Evolutionary conservation across 2,888 invertebrate genomes (phyloP), one percentile per base, ranked within the genome.

Genomic region (Ichneumon xanthorius): DNA sequence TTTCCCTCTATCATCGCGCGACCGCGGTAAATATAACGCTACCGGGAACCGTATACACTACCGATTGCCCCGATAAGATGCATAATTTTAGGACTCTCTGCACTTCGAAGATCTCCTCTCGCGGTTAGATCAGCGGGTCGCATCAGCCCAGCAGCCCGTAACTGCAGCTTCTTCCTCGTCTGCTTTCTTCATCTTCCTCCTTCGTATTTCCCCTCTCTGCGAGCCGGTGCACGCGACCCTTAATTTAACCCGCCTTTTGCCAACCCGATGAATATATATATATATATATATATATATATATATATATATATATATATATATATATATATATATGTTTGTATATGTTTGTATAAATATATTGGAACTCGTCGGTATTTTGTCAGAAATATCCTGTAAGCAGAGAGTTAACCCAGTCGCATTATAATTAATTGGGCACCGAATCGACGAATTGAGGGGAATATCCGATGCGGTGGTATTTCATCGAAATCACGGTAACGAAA

Each of bases 21-120:
- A 85, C 86, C 87, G 88, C 86, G 88, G 88, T 90, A 90, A 90
- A 91, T 90, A 91, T 90, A 90, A 89, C 89, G 88, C 89, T 91
- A 91, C 90, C 87, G 88, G 89, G 90, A 90, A 91, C 86, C 88
- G 89, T 88, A 89, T 88, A 90, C 85, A 70, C 77, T 55, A 86
- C 88, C 89, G 91, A 90, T 91, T 89, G 87, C 30, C 76, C 88
- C 89, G 91, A 91, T 91, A 91, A 90, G 90, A 87, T 83, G 89
- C 89, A 91, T 91, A 90, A 90, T 91, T 91, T 91, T 90, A 89
- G 89, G 88, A 90, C 90, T 89, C 88, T 90, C 90, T 88, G 89
- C 90, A 90, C 89, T 88, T 89, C 84, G 86, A 88, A 88, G 88
- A 91, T 90, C 90, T 82, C 82, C 70, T 82, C 53, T 55, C 53